Percentiles rank a stretch among this genome's conserved stretches.
phyloP scores from a whole-genome alignment of 1,140 invertebrate genomes.

The Tribolium madens region DNA sequence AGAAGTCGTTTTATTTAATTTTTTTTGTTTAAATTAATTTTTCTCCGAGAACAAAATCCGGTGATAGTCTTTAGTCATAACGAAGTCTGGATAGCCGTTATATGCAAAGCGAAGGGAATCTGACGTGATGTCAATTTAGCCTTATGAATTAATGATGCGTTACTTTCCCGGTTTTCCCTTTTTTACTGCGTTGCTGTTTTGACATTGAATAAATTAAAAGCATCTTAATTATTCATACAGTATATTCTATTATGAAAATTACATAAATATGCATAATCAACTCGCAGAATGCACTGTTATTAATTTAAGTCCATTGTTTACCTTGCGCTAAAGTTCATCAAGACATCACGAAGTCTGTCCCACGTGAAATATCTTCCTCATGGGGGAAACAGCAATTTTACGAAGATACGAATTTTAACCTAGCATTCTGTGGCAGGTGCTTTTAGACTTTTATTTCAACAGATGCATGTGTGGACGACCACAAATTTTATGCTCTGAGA shows the following conservation, averaged over 20 bases:
- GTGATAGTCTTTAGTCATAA: not conserved
- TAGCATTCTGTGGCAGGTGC: not conserved
- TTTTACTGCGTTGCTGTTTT: not conserved
- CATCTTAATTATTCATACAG: not conserved
- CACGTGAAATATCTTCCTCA: not conserved
- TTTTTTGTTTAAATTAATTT: too few species aligned
- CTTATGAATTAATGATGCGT: constrained; percentile 19
- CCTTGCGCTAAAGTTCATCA: not conserved
- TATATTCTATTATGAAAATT: not conserved
- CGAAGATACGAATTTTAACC: too few species aligned
- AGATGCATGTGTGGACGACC: not conserved
- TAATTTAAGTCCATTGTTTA: not conserved
- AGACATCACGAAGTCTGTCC: not conserved
- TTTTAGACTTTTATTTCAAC: not conserved
- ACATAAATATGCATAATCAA: not conserved
- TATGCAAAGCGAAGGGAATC: not conserved
- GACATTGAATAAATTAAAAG: constrained; percentile 6
- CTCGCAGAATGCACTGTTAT: not conserved
- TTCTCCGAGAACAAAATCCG: not conserved
- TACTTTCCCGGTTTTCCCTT: constrained; percentile 20
- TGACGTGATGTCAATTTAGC: constrained; percentile 3
- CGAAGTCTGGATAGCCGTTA: not conserved
- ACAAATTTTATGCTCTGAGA: not conserved
- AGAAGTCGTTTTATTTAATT: too few species aligned
- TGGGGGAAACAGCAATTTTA: too few species aligned